Base-by-base conservation (phyloP, 2,888 invertebrate species). In the Dromius quadrimaculatus region DNA sequence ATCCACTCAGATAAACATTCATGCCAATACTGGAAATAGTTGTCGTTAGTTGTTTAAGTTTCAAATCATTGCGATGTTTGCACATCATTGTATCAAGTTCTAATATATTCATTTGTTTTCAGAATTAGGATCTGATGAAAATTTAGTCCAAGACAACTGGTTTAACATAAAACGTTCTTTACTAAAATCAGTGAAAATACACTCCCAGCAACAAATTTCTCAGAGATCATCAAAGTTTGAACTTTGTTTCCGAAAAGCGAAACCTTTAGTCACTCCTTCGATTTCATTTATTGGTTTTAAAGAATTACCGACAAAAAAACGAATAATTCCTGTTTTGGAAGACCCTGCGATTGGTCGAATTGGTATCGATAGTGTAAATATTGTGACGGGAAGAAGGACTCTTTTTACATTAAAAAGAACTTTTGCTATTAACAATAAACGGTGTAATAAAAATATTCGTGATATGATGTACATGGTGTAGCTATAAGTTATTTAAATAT, bases 371-470 rank as follows among this genome's bases (percentile, higher is more conserved):
- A 61, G 19, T 62, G 62, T 70, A 6, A 70, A 62, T 36, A 59
- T 70, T 9, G 23, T 70, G n/a, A 70, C 70, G n/a, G 70, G 70
- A n/a, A 41, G 62, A 38, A 32, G 70, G 22, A 70, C 70, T 20
- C 36, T 70, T n/a, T 62, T 34, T 22, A 47, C 62, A 13, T 17
- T 70, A 8, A 70, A 70, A 17, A 61, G 45, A 36, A 61, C 47
- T 28, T 70, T 70, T 50, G 19, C 59, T 28, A 32, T 59, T 15
- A 68, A 43, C 34, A 59, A 68, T 22, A 45, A 59, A 34, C 23
- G 17, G 23, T 59, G 41, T 41, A 59, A 28, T 17, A 59, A 59
- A 5, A 45, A 68, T 59, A 32, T 59, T 20, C 57, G 59, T 22
- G 68, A 68, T 59, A 59, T 68, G 57, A 20, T 68, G 59, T 59